Base-by-base conservation (phyloP, 2,888 invertebrate species). In the Apodemia duryi region DNA sequence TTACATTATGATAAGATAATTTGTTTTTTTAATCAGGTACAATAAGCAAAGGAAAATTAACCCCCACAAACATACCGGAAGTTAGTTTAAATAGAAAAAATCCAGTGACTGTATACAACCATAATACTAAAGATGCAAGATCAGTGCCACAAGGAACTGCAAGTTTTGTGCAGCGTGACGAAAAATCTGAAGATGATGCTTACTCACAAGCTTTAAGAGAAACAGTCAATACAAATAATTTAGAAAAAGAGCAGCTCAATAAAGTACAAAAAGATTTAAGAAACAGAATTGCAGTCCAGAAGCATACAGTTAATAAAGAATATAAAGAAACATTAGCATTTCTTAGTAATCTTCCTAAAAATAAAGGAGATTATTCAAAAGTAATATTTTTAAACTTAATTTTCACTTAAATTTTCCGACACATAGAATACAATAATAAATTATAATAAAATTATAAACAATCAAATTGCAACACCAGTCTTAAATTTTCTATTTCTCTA, bases 221-320 rank as follows among this genome's bases (percentile, higher is more conserved):
- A 71, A 73, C 75, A 4, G 72, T 78, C 1, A 65, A 66, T 43
- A 68, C 70, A 2, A 65, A 68, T 9, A 67, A 74, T 10, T 61
- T 63, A 5, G 75, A 75, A 60, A 76, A 77, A 35, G 76, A 76
- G 52, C 76, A 80, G 29, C 75, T 77, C 32, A 74, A 77, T 21
- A 84, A 77, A 51, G 83, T 78, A 69, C 67, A 79, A n/a, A 80
- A 82, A 65, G 78, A 84, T 57, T 74, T 79, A 70, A 83, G 86
- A 66, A 83, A 77, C 68, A 89, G 80, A 76, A 76, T 91, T 62
- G 91, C 91, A 10, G 74, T 88, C 73, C 81, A 97, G 70, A 96
- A 96, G 81, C 92, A 98, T 73, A 93, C 96, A 77, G 83, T 91
- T 61, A 90, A 92, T 66, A 90, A 88, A 66, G 92, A 92, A 71